phyloP scores from a whole-genome alignment of 2,113 vertebrate genomes.

The Pholis gunnellus region DNA sequence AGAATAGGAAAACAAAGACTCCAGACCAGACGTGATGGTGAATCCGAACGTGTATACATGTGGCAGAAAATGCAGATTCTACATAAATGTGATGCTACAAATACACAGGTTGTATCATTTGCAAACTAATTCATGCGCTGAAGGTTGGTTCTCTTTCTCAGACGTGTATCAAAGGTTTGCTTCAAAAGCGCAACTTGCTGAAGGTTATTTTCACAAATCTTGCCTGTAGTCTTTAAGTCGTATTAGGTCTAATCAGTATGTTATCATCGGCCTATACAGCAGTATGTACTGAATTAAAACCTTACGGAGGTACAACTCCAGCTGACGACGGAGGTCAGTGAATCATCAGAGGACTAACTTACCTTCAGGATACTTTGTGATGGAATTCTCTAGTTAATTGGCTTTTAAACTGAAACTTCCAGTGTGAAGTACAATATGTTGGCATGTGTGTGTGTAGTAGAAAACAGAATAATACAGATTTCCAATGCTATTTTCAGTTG shows the following conservation, averaged over 20 bases:
- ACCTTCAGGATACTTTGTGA: slow-evolving; percentile 35
- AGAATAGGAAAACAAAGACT: neutral
- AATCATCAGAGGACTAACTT: slow-evolving; percentile 39
- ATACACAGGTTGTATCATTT: neutral
- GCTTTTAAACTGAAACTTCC: slow-evolving; percentile 9
- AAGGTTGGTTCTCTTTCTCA: neutral
- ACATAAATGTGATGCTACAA: neutral
- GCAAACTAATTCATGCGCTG: neutral
- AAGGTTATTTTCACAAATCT: slow-evolving; percentile 58
- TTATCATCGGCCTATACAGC: slow-evolving; percentile 28
- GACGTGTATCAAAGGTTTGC: neutral
- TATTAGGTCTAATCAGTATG: slow-evolving; percentile 65
- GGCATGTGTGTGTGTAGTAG: neutral
- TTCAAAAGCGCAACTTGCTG: slow-evolving; percentile 31
- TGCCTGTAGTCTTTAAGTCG: slow-evolving; percentile 53
- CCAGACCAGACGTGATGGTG: too few species aligned
- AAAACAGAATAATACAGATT: neutral
- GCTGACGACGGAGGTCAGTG: slow-evolving; percentile 54
- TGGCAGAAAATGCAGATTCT: too few species aligned
- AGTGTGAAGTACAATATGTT: neutral
- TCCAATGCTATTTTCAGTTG: neutral
- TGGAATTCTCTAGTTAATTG: slow-evolving; percentile 4
- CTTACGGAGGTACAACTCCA: slow-evolving; percentile 26
- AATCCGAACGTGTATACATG: too few species aligned
- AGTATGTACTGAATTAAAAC: slow-evolving; percentile 40